Conservation (phyloP, 2,888 invertebrate genomes). For the Seira sanloemensis region DNA sequence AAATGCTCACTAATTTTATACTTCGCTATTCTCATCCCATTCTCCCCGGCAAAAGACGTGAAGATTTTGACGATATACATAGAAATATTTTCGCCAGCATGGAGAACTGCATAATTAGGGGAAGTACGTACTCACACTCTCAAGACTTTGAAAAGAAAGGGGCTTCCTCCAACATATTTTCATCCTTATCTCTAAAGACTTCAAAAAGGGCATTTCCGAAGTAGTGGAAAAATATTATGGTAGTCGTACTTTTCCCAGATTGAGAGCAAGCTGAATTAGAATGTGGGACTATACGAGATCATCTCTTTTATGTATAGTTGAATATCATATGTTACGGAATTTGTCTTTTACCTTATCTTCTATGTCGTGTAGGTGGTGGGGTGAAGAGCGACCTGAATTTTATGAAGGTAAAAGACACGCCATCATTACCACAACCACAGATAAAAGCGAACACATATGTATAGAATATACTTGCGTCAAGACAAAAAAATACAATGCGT, state of each 20-base stretch:
- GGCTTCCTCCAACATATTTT: too few species aligned
- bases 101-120: conserved; percentile 59
- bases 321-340: too few species aligned
- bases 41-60: not conserved
- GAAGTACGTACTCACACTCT: conserved; percentile 31
- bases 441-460: too few species aligned
- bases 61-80: not conserved
- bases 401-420: conserved; percentile 83
- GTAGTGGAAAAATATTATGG: too few species aligned
- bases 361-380: conserved; percentile 87
- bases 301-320: conserved; percentile 93
- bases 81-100: not conserved
- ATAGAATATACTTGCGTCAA: too few species aligned
- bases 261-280: conserved; percentile 75
- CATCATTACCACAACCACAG: too few species aligned
- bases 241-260: not conserved
- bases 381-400: conserved; percentile 86
- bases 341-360: too few species aligned
- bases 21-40: not conserved
- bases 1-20: not conserved
- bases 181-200: too few species aligned
- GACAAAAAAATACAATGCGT: too few species aligned
- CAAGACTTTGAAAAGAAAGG: too few species aligned
- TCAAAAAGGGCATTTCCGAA: too few species aligned
- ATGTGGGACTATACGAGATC: conserved; percentile 91